These are phyloP conservation scores for Morone saxatilis DNA, from an alignment of 2,113 vertebrate species.

Conservation along the genomic window DNA sequence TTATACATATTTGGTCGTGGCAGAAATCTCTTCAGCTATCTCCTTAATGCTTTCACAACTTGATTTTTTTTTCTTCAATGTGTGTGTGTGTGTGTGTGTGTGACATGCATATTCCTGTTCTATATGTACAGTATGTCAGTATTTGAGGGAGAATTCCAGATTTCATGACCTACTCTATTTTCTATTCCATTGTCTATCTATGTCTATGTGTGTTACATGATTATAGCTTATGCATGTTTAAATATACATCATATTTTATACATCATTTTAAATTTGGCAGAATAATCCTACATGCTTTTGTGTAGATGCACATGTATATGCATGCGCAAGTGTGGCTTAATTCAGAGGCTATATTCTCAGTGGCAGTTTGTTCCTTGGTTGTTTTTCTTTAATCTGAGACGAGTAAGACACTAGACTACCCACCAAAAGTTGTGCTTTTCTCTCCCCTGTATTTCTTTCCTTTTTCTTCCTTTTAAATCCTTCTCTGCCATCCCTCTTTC, in stretches of 20 bases:
- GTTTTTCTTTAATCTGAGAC: conserved; percentile 16
- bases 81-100: neutral
- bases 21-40: neutral
- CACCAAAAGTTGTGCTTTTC: neutral
- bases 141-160: neutral
- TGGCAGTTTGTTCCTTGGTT: neutral
- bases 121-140: neutral
- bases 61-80: neutral
- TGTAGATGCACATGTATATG: neutral
- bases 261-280: neutral
- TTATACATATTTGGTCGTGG: conserved; percentile 1
- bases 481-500: conserved; percentile 23
- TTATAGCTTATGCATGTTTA: neutral
- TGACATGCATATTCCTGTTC: neutral
- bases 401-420: neutral
- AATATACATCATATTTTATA: neutral
- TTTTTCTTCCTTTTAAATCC: conserved; percentile 29
- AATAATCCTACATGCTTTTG: neutral
- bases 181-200: neutral
- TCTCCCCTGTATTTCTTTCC: neutral
- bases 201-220: neutral
- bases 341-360: neutral
- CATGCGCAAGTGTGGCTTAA: neutral
- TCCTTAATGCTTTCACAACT: neutral
- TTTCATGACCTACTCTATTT: conserved; percentile 24